Percentiles rank a stretch among this genome's conserved stretches.
Evolutionary conservation across 2,113 vertebrate species (phyloP).

Genomic region (Myxocyprinus asiaticus): DNA sequence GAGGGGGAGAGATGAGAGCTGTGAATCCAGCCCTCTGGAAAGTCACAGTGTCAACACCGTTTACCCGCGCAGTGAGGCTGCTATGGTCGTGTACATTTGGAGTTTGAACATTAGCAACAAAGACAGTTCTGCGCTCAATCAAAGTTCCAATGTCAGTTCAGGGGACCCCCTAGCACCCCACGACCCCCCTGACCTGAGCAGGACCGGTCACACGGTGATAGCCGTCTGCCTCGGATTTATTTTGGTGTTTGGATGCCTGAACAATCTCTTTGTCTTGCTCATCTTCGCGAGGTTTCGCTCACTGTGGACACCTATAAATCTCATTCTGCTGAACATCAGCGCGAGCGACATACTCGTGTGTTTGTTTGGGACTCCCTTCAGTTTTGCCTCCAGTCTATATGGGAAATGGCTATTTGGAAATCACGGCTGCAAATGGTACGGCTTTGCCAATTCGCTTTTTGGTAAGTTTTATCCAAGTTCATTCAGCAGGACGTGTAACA

Average conservation of each 20-base stretch:
- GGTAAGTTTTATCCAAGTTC: conserved; percentile 62
- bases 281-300: conserved; percentile 66
- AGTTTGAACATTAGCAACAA: conserved; percentile 64
- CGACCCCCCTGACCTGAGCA: conserved; percentile 57
- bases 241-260: conserved; percentile 67
- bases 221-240: conserved; percentile 72
- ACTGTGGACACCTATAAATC: conserved; percentile 73
- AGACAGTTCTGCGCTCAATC: conserved; percentile 57
- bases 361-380: conserved; percentile 72
- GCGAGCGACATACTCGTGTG: conserved; percentile 75
- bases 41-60: conserved; percentile 18
- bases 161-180: conserved; percentile 47
- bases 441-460: conserved; percentile 78
- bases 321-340: conserved; percentile 77
- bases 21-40: neutral
- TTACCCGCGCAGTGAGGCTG: conserved; percentile 26
- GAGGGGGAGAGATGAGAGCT: neutral
- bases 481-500: neutral
- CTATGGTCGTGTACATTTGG: conserved; percentile 63
- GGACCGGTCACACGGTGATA: conserved; percentile 67
- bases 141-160: conserved; percentile 47
- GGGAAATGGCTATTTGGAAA: conserved; percentile 72
- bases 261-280: conserved; percentile 66
- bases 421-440: conserved; percentile 73
- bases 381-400: conserved; percentile 72